Percentiles rank a stretch among this genome's conserved stretches.
phyloP scores from a whole-genome alignment of 1,140 invertebrate species.

The Drosophila burlai region DNA sequence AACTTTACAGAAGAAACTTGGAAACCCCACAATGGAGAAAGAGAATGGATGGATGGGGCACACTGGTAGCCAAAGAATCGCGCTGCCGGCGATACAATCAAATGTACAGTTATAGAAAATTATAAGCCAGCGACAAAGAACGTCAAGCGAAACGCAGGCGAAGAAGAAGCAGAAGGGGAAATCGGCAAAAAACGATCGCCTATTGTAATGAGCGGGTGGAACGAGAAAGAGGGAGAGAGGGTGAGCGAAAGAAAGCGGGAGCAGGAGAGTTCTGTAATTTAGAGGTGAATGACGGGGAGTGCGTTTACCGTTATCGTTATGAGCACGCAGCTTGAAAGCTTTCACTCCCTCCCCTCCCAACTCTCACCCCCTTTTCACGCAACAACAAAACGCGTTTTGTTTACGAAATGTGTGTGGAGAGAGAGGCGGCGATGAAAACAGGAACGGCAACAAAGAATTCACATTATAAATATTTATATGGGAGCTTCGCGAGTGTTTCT shows the following conservation, averaged over 20 bases:
- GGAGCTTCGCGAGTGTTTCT: constrained; percentile 55
- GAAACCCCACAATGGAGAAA: constrained; percentile 9
- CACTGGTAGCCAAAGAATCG: constrained; percentile 25
- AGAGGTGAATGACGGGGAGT: constrained; percentile 1
- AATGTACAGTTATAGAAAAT: constrained; percentile 76
- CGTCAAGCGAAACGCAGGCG: constrained; percentile 18
- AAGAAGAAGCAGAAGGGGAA: constrained; percentile 2
- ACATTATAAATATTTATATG: constrained; percentile 62
- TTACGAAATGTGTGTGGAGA: constrained; percentile 75
- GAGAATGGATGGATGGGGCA: constrained; percentile 21
- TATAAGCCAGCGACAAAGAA: constrained; percentile 74
- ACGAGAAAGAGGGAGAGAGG: background rate
- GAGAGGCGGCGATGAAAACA: constrained; percentile 61
- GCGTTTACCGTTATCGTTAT: constrained; percentile 74
- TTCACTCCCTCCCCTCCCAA: constrained; percentile 4
- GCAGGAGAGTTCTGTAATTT: constrained; percentile 3
- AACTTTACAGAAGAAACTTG: constrained; percentile 10
- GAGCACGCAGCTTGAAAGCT: constrained; percentile 58
- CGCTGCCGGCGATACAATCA: constrained; percentile 52
- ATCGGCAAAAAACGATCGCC: constrained; percentile 20
- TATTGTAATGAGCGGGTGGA: constrained; percentile 27
- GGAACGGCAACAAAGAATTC: constrained; percentile 59
- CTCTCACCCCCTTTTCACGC: constrained; percentile 29
- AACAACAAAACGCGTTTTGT: constrained; percentile 79
- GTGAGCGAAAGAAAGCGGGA: background rate